Conservation (phyloP, 1,140 invertebrate genomes). For the Drosophila azteca region DNA sequence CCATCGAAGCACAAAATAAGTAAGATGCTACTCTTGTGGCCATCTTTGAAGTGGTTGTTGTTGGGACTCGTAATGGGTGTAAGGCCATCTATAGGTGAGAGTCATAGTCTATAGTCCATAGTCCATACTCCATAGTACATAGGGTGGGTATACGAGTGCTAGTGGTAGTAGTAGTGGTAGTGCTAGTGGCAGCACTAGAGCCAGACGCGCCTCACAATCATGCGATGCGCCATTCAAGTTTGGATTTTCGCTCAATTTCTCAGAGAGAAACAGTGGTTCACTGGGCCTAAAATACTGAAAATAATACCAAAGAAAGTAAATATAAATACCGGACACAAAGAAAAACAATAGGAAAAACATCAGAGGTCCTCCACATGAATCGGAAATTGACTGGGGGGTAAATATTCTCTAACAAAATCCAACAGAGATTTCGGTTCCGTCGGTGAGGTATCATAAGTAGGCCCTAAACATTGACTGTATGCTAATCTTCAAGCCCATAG, state of each 20-base stretch:
- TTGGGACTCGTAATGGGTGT: constrained; percentile 64
- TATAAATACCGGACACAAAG: too few relatives aligned
- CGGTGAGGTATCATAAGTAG: constrained; percentile 1
- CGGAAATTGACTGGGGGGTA: too few relatives aligned
- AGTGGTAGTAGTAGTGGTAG: constrained; percentile 1
- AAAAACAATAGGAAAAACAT: too few relatives aligned
- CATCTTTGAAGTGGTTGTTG: constrained; percentile 72
- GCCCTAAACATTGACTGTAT: too few relatives aligned
- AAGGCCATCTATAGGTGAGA: constrained; percentile 23
- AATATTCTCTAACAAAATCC: too few relatives aligned
- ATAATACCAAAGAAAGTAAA: too few relatives aligned
- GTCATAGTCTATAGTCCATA: constrained; percentile 18
- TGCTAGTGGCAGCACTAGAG: constrained; percentile 28
- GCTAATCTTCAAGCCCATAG: too few relatives aligned
- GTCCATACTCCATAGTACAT: constrained; percentile 17
- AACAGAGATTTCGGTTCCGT: too few relatives aligned
- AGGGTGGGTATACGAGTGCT: constrained; percentile 22
- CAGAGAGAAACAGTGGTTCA: constrained; percentile 27
- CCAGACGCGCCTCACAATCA: constrained; percentile 69
- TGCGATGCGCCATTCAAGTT: constrained; percentile 61
- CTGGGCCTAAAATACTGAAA: not conserved
- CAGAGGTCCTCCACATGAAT: too few relatives aligned
- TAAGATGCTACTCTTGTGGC: constrained; percentile 81
- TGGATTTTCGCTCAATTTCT: constrained; percentile 53
- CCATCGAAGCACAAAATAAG: constrained; percentile 78